Percentiles rank a stretch among this genome's conserved stretches.
Conservation (phyloP, 2,113 vertebrate species). For the Tachycineta bicolor region DNA sequence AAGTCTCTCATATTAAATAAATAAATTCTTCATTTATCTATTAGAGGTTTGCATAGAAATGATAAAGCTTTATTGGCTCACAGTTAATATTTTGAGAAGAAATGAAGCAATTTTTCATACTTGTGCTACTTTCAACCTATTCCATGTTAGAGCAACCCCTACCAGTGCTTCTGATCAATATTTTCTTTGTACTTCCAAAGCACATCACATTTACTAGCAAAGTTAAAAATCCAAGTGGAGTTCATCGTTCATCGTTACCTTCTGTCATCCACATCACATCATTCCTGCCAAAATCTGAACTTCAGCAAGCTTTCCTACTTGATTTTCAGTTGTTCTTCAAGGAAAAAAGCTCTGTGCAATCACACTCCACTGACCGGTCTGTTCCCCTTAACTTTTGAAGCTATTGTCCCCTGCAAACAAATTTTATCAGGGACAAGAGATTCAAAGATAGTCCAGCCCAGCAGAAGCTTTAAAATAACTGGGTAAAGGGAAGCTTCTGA, state of each 20-base stretch:
- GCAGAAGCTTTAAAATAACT: neutral
- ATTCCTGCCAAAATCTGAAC: neutral
- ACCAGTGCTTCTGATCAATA: neutral
- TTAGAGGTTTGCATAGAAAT: neutral
- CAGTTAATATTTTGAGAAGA: neutral
- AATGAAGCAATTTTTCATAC: neutral
- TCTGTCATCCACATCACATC: neutral
- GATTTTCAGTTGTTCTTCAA: neutral
- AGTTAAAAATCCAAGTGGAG: neutral
- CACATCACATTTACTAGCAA: neutral
- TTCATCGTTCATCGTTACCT: neutral
- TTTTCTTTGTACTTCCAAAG: neutral
- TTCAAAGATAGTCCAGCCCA: neutral
- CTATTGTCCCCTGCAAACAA: neutral
- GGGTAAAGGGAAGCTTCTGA: neutral
- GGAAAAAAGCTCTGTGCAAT: slow-evolving; percentile 33
- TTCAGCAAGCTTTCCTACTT: neutral
- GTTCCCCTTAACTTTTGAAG: neutral
- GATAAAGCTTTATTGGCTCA: neutral
- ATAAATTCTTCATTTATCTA: neutral
- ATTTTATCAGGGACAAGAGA: neutral
- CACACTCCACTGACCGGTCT: neutral
- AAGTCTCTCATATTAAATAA: neutral
- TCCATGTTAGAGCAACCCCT: neutral
- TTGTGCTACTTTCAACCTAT: neutral